Evolutionary conservation across 2,888 invertebrate genomes (phyloP).

Genomic region (Microplitis manilae): DNA sequence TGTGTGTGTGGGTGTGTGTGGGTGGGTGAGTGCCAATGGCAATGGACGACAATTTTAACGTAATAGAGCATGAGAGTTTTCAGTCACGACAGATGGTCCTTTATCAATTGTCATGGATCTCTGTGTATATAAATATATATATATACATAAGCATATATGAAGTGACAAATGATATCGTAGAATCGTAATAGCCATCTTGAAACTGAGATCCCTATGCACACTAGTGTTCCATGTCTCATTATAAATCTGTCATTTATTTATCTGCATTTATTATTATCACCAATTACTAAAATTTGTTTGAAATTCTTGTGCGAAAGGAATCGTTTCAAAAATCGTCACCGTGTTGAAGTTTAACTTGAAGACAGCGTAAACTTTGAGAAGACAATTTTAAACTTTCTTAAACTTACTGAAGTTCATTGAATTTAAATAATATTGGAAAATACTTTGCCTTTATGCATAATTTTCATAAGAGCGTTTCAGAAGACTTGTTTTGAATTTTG

Average conservation of each 20-base stretch:
- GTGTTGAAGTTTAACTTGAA: too few relatives aligned
- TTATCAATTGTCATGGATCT: not conserved
- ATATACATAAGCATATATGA: not conserved
- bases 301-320: too few relatives aligned
- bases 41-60: conserved; percentile 1
- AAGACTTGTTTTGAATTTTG: too few relatives aligned
- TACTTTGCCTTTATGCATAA: too few relatives aligned
- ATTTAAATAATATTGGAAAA: too few relatives aligned
- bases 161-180: not conserved
- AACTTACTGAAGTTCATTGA: too few relatives aligned
- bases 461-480: too few relatives aligned
- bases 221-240: not conserved
- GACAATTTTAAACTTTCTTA: too few relatives aligned
- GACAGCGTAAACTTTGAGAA: too few relatives aligned
- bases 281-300: not conserved
- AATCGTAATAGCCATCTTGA: not conserved
- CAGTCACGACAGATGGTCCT: conserved; percentile 1
- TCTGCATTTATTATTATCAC: not conserved
- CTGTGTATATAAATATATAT: not conserved
- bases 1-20: not conserved
- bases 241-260: not conserved
- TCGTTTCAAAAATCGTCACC: too few relatives aligned
- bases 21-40: not conserved
- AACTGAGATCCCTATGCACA: not conserved
- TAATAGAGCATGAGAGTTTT: not conserved